These are phyloP conservation scores for Capreolus pygargus DNA, from an alignment of 2,113 vertebrate genomes.

Conservation along the genomic window DNA sequence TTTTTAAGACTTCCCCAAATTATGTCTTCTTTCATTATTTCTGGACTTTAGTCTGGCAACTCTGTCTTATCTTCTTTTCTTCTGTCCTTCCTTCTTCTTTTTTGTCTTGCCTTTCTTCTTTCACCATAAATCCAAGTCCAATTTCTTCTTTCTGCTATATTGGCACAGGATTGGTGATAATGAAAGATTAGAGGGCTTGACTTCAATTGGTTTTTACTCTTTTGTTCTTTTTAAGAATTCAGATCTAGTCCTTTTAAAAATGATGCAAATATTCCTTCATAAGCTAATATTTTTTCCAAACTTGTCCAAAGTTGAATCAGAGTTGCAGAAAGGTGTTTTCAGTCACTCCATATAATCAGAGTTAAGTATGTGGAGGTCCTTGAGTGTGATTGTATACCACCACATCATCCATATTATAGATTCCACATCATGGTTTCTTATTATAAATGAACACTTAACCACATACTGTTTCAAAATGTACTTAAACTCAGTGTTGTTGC, in stretches of 20 bases:
- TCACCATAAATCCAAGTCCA: background rate
- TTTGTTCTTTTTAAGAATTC: background rate
- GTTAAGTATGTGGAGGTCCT: background rate
- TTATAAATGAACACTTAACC: background rate
- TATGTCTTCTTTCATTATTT: background rate
- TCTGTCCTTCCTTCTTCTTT: background rate
- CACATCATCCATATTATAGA: background rate
- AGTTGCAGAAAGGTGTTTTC: background rate
- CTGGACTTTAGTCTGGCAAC: background rate
- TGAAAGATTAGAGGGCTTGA: background rate
- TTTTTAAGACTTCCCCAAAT: background rate
- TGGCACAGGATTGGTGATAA: background rate
- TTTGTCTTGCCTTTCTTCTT: background rate
- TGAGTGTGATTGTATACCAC: background rate
- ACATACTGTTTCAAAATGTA: background rate
- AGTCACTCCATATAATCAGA: background rate
- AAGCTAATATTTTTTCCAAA: background rate
- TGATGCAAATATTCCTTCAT: background rate
- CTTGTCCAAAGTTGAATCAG: background rate
- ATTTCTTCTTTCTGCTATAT: background rate
- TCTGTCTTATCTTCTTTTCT: background rate
- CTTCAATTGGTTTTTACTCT: background rate
- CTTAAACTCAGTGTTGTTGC: background rate
- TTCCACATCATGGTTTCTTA: background rate
- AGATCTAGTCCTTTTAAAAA: background rate